Evolutionary conservation across 2,888 invertebrate genomes (phyloP).

Genomic region (Drosophila kuntzei): DNA sequence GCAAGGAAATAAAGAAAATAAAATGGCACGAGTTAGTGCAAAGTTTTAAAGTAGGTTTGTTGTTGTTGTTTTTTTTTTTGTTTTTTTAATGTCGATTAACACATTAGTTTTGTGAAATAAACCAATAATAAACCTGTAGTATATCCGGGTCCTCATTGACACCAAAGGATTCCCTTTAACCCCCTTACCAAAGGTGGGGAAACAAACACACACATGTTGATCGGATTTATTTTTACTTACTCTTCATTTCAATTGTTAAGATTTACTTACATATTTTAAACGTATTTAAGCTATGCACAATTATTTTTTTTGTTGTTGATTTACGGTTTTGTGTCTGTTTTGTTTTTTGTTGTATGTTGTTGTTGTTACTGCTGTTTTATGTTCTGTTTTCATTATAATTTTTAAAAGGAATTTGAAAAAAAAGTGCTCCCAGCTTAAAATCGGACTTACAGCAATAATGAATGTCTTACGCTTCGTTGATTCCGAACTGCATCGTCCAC

Average conservation of each 20-base stretch:
- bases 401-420: conserved; percentile 35
- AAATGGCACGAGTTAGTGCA: conserved; percentile 79
- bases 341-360: conserved; percentile 11
- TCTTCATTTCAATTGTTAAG: conserved; percentile 73
- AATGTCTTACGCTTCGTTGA: conserved; percentile 37
- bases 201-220: conserved; percentile 82
- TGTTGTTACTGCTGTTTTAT: conserved; percentile 9
- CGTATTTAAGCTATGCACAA: conserved; percentile 79
- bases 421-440: conserved; percentile 39
- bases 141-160: conserved; percentile 37
- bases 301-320: conserved; percentile 44
- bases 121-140: conserved; percentile 21
- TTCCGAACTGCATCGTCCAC: conserved; percentile 52
- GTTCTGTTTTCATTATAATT: conserved; percentile 19
- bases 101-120: conserved; percentile 18
- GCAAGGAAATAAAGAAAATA: conserved; percentile 81
- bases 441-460: conserved; percentile 53
- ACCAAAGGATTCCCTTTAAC: conserved; percentile 65
- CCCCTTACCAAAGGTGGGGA: conserved; percentile 82
- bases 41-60: conserved; percentile 45
- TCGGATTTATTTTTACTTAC: conserved; percentile 81
- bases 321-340: conserved; percentile 33
- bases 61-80: conserved; percentile 36
- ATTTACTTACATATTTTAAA: conserved; percentile 76
- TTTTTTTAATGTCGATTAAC: conserved; percentile 21